Conservation (phyloP, 1,140 invertebrate species). For the Philotrypesis tridentata region DNA sequence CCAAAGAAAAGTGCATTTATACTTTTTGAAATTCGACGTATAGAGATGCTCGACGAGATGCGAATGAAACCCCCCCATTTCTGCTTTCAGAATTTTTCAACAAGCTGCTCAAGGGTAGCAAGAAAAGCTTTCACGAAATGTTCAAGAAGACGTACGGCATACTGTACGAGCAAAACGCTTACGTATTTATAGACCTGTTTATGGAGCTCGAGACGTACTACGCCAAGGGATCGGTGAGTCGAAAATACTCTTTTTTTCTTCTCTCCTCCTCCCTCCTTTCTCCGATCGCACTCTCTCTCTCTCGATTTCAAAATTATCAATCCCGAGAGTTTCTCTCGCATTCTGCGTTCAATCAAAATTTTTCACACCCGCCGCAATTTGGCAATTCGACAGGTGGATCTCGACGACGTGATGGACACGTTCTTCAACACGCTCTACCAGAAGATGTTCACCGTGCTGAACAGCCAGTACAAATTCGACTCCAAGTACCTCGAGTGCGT, state of each 20-base stretch:
- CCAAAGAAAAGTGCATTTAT: too few species aligned
- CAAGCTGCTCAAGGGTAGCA: constrained; percentile 86
- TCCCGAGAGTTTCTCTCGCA: too few species aligned
- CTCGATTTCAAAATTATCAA: too few species aligned
- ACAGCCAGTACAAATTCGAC: constrained; percentile 91
- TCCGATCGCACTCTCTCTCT: not conserved
- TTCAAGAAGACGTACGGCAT: constrained; percentile 96
- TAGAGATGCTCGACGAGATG: too few species aligned
- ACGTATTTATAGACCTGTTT: constrained; percentile 94
- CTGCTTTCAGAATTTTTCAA: constrained; percentile 87
- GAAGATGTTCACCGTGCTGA: constrained; percentile 96
- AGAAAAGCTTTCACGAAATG: constrained; percentile 92
- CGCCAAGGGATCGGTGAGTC: constrained; percentile 78
- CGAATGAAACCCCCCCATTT: too few species aligned
- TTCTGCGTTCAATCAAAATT: too few species aligned
- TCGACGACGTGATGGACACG: constrained; percentile 89
- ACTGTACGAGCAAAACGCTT: constrained; percentile 94
- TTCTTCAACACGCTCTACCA: constrained; percentile 96
- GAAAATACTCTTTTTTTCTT: constrained; percentile 24
- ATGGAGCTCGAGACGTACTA: constrained; percentile 93
- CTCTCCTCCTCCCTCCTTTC: too few species aligned
- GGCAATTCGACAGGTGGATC: constrained; percentile 78
- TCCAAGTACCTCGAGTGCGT: constrained; percentile 91
- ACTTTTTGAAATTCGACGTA: too few species aligned
- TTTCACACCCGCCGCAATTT: too few species aligned